These are phyloP conservation scores for Lathamus discolor DNA, from an alignment of 2,113 vertebrate genomes.

Conservation along the genomic window DNA sequence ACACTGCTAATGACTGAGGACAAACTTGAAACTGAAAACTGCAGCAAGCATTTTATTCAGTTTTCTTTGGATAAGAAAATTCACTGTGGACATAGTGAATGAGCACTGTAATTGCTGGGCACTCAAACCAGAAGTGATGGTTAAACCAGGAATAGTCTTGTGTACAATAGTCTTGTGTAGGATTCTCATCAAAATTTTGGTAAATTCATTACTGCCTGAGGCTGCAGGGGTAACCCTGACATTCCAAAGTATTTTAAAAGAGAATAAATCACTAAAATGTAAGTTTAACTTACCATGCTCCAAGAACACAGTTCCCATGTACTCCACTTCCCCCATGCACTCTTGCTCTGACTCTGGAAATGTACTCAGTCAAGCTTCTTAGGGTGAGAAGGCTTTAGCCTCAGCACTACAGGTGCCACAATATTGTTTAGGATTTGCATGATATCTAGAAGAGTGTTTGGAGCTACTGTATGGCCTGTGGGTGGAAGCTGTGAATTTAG, in stretches of 20 bases:
- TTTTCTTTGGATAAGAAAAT: background rate
- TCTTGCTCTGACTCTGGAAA: background rate
- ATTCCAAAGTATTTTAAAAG: background rate
- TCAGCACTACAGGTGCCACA: background rate
- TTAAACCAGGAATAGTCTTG: background rate
- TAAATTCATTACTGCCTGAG: background rate
- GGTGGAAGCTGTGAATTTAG: background rate
- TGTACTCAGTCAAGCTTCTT: background rate
- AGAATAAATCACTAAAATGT: background rate
- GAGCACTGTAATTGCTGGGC: background rate
- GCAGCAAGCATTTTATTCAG: background rate
- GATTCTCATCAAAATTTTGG: background rate
- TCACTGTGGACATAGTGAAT: background rate
- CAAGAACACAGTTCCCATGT: background rate
- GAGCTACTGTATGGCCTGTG: fast-evolving
- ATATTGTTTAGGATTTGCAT: background rate
- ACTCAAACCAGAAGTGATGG: background rate
- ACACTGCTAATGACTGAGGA: background rate
- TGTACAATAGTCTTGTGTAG: background rate
- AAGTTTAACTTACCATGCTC: background rate
- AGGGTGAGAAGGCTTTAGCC: background rate
- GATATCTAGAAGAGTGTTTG: background rate
- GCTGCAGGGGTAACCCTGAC: background rate
- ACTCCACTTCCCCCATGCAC: fast-evolving
- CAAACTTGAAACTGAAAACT: background rate